Evolutionary conservation across 2,797 vertebrate species (phyloP), one percentile per base, ranked within the genome.

Genomic region (Epinephelus malabaricus): DNA sequence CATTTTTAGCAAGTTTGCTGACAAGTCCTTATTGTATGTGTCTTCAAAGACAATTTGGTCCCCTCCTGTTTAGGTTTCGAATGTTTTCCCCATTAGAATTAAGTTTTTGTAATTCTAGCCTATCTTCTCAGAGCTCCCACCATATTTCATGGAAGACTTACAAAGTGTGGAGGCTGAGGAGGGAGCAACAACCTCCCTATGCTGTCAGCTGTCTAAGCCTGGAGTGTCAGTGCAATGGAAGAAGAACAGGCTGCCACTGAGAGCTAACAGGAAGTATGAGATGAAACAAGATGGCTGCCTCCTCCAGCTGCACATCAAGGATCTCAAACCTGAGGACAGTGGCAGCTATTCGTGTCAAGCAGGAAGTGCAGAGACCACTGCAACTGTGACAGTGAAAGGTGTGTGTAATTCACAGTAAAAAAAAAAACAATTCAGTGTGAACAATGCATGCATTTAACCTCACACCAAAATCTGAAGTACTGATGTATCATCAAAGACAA

Each of bases 341-440:
- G 97, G 95, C 2, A 93, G 89, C 7, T 98, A 98, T 73, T 90
- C 81, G 12, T 98, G 97, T 66, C 83, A 93, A 27, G 89, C 89
- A 10, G 93, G 83, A 75, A 79, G 47, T 46, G 76, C 73, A 63
- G 86, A 89, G 75, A 95, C 90, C 18, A 62, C 81, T 62, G 86
- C 91, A 7, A 68, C 67, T 49, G 51, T 95, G 46, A 11, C 73
- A 51, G 90, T 94, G 2, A 91, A 87, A 85, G 93, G 93, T 90
- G 8, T 25, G 74, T 58, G 0, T 0, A 8, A 40, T 40, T 40
- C 10, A 11, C 38, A 40, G 10, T 40, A 40, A 40, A 40, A 40
- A 40, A 40, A 38, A 40, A 40, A 10, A 10, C 27, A 11, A 25
- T 46, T 43, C 3, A 8, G 11, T 51, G 27, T 68, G 21, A 63